Conservation (phyloP, 2,113 vertebrate species). For the Typhlomys cinereus region DNA sequence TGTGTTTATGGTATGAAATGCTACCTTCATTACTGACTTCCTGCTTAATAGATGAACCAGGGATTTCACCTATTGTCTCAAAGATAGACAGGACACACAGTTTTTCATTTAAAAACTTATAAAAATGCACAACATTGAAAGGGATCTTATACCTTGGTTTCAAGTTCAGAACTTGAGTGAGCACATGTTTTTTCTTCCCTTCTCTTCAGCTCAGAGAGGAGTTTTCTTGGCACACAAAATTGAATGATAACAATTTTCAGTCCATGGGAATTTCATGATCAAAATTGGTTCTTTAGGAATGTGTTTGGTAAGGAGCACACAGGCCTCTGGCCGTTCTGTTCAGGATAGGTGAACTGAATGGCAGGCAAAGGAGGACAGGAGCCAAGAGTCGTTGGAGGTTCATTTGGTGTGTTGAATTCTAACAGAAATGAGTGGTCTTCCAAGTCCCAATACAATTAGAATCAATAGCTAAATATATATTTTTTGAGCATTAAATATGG, state of each 20-base stretch:
- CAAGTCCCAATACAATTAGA: not conserved
- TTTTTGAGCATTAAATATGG: no score
- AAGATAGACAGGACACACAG: not conserved
- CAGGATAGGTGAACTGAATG: not conserved
- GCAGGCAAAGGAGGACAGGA: not conserved
- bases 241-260: not conserved
- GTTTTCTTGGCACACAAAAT: conserved; percentile 20
- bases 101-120: not conserved
- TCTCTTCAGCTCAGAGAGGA: not conserved
- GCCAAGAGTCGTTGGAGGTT: not conserved
- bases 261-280: conserved; percentile 6
- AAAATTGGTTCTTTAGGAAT: conserved; percentile 18
- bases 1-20: not conserved
- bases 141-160: not conserved
- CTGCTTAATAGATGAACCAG: not conserved
- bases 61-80: not conserved
- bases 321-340: not conserved
- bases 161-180: not conserved
- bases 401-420: not conserved
- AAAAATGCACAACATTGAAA: not conserved
- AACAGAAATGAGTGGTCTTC: not conserved
- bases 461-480: not conserved
- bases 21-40: not conserved
- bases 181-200: not conserved
- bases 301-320: not conserved